Conservation (phyloP, 1,140 invertebrate genomes). For the Pristionchus pacificus region DNA sequence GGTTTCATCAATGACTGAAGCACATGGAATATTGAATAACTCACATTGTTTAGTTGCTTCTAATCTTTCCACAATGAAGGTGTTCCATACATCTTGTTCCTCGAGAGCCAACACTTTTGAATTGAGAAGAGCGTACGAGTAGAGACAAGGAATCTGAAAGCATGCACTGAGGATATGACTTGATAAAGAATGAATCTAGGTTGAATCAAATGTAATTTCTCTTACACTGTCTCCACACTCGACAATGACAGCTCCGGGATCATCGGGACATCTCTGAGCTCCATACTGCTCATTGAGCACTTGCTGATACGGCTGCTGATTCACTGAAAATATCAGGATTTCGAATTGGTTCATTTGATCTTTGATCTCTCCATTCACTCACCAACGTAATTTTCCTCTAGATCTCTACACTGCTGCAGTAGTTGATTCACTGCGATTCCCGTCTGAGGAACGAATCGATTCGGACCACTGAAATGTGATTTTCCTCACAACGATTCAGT, state of each 20-base stretch:
- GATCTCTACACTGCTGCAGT: slow-evolving; percentile 48
- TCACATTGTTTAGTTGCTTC: slow-evolving; percentile 47
- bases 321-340: slow-evolving; percentile 41
- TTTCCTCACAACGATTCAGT: background rate
- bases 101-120: slow-evolving; percentile 46
- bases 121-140: slow-evolving; percentile 51
- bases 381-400: slow-evolving; percentile 47
- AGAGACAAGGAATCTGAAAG: slow-evolving; percentile 44
- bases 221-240: slow-evolving; percentile 49
- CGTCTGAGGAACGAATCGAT: slow-evolving; percentile 39
- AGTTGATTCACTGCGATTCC: slow-evolving; percentile 46
- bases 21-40: too few species aligned
- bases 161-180: background rate
- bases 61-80: slow-evolving; percentile 45
- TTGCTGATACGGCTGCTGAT: slow-evolving; percentile 45
- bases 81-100: slow-evolving; percentile 47
- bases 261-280: slow-evolving; percentile 46
- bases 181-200: slow-evolving; percentile 13
- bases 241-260: slow-evolving; percentile 45
- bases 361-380: background rate
- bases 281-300: slow-evolving; percentile 37
- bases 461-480: slow-evolving; percentile 26
- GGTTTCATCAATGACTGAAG: slow-evolving; percentile 21
- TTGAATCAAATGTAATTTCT: background rate
- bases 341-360: too few species aligned